Base-by-base conservation (phyloP, 2,113 vertebrate genomes). In the Isichthys henryi region DNA sequence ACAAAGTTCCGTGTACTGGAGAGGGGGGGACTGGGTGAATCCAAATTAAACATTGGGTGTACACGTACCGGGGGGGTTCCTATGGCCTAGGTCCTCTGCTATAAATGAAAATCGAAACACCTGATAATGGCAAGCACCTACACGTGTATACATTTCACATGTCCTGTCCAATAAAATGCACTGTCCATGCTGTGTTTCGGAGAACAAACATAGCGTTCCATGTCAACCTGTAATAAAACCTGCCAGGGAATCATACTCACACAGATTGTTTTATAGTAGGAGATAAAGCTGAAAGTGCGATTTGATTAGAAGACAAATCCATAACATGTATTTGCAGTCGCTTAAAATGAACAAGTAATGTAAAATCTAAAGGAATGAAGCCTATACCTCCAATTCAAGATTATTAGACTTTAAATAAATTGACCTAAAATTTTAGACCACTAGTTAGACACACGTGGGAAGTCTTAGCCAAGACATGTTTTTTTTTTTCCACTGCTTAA, bases 401-500 rank as follows among this genome's bases (percentile, higher is more conserved):
- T 93, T 92, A 95, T 94, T 93, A 93, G 93, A 91, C 89, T 90
- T 94, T 94, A 91, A 95, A 93, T 95, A 94, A 93, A 94, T 93
- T 93, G 95, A 95, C 93, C 93, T 91, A 93, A 91, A 90, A 91
- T 92, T 83, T 77, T 80, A 92, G 93, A 95, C 94, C 93, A 94
- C 86, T 90, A 90, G 88, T 92, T 93, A 93, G 94, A 94, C 92
- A 95, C 92, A 91, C 88, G 91, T 92, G 92, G 90, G 92, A 90
- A 91, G 91, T 91, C 92, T 93, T 90, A 91, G 90, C 91, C 83
- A 90, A 88, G 89, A 94, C 89, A 90, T 88, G 84, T 90, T 90
- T 74, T 89, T 39, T 82, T 39, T 86, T 70, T 70, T 80, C 2
- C n/a, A 31, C 62, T 39, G 74, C 35, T 80, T 80, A 19, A 80